These are phyloP conservation scores for Achlya flavicornis DNA, from an alignment of 2,888 invertebrate genomes.

Conservation along the genomic window DNA sequence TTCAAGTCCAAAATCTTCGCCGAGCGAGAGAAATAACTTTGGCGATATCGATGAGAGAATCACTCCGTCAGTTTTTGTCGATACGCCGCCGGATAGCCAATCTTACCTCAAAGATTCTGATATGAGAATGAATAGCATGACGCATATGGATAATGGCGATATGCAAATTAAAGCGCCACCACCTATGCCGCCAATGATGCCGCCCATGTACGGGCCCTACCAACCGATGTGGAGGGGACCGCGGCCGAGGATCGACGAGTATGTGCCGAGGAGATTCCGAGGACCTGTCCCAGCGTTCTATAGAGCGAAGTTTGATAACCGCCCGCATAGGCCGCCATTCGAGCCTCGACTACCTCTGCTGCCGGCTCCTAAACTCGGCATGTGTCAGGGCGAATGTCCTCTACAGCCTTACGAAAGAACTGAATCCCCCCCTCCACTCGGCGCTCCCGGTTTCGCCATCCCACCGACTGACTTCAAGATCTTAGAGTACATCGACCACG, in stretches of 20 bases:
- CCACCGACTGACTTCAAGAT: conserved; percentile 69
- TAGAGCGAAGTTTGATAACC: conserved; percentile 66
- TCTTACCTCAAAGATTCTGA: conserved; percentile 65
- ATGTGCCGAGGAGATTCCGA: conserved; percentile 63
- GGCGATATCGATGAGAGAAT: conserved; percentile 82
- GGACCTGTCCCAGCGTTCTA: conserved; percentile 61
- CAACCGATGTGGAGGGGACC: conserved; percentile 66
- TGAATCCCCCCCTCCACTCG: conserved; percentile 67
- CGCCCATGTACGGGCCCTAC: conserved; percentile 48
- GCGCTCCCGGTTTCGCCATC: conserved; percentile 62
- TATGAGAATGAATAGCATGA: conserved; percentile 62
- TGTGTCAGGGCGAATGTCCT: conserved; percentile 67
- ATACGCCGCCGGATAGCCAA: conserved; percentile 61
- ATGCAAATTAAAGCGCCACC: conserved; percentile 36
- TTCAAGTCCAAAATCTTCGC: conserved; percentile 74
- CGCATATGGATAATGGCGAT: conserved; percentile 19
- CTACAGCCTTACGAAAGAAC: conserved; percentile 63
- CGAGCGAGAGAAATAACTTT: conserved; percentile 63
- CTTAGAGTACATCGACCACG: conserved; percentile 79
- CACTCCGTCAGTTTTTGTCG: conserved; percentile 60
- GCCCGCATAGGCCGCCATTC: conserved; percentile 55
- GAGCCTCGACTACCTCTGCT: conserved; percentile 42
- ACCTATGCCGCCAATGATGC: conserved; percentile 62
- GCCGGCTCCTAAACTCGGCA: conserved; percentile 68
- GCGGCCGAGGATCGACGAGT: conserved; percentile 65